A percentile compares a stretch with the other conserved stretches of the same genome.
phyloP scores from a whole-genome alignment of 2,797 vertebrate species.

The Falco novaeseelandiae region DNA sequence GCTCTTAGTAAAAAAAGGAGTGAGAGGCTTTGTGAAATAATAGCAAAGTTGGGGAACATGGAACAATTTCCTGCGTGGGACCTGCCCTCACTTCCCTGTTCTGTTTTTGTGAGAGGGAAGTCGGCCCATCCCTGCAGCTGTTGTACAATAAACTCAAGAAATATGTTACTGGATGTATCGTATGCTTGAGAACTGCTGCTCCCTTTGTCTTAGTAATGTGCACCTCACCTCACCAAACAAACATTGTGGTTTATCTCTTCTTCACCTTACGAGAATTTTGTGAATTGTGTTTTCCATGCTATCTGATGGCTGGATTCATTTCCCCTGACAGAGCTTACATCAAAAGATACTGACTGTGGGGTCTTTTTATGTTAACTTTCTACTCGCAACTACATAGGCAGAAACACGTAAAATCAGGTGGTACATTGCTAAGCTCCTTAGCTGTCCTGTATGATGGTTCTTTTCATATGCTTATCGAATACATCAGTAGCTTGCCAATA shows the following conservation, averaged over 20 bases:
- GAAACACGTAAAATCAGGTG: not conserved
- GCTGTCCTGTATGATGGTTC: not conserved
- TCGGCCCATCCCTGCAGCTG: conserved; percentile 50
- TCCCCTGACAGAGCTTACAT: not conserved
- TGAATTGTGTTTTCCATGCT: not conserved
- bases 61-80: not conserved
- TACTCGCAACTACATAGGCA: not conserved
- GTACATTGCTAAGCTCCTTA: not conserved
- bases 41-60: not conserved
- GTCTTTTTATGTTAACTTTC: not conserved
- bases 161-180: not conserved
- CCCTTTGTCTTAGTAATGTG: not conserved
- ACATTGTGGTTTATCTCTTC: not conserved
- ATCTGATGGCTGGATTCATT: not conserved
- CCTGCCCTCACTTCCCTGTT: not conserved
- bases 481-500: not conserved
- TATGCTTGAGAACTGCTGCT: conserved; percentile 18
- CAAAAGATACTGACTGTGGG: not conserved
- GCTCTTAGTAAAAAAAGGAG: not conserved
- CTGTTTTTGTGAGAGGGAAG: conserved; percentile 41
- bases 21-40: not conserved
- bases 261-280: not conserved
- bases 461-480: not conserved
- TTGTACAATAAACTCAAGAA: not conserved
- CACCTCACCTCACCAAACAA: not conserved